Conservation (phyloP, 2,113 vertebrate species). For the Ochotona princeps region DNA sequence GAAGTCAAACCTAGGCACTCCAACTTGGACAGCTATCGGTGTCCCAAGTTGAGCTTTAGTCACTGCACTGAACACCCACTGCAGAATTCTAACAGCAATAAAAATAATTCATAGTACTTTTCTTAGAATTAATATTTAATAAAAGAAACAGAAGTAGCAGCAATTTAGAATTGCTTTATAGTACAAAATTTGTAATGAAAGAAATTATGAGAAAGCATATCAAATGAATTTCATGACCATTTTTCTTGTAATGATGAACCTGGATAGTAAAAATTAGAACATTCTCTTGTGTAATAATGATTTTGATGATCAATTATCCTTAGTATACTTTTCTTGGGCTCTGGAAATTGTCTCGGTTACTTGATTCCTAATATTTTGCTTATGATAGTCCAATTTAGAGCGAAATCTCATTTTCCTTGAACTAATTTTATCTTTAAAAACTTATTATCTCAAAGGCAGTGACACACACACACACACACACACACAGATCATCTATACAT, state of each 20-base stretch:
- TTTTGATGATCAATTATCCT: slow-evolving; percentile 43
- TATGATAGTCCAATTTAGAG: slow-evolving; percentile 8
- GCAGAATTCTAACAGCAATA: slow-evolving; percentile 6
- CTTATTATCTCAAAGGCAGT: too few relatives aligned
- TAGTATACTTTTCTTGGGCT: slow-evolving; percentile 30
- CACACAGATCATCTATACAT: too few relatives aligned
- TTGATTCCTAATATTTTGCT: slow-evolving; percentile 21
- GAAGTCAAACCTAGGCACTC: too few relatives aligned
- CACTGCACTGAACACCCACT: too few relatives aligned
- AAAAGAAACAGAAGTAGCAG: too few relatives aligned
- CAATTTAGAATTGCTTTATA: background rate
- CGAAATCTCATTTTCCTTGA: background rate
- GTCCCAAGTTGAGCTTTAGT: too few relatives aligned
- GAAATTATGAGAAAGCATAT: slow-evolving; percentile 5
- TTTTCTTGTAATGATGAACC: slow-evolving; percentile 24
- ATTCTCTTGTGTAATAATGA: background rate
- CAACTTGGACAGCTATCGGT: too few relatives aligned
- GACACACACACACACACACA: too few relatives aligned
- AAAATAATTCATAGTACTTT: slow-evolving; percentile 34
- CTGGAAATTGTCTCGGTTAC: slow-evolving; percentile 34
- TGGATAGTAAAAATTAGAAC: slow-evolving; percentile 40
- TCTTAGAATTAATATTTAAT: slow-evolving; percentile 33
- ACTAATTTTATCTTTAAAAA: background rate
- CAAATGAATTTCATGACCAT: slow-evolving; percentile 19
- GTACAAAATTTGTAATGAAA: slow-evolving; percentile 15